These are phyloP conservation scores for Lathamus discolor DNA, from an alignment of 2,113 vertebrate species.

Conservation along the genomic window DNA sequence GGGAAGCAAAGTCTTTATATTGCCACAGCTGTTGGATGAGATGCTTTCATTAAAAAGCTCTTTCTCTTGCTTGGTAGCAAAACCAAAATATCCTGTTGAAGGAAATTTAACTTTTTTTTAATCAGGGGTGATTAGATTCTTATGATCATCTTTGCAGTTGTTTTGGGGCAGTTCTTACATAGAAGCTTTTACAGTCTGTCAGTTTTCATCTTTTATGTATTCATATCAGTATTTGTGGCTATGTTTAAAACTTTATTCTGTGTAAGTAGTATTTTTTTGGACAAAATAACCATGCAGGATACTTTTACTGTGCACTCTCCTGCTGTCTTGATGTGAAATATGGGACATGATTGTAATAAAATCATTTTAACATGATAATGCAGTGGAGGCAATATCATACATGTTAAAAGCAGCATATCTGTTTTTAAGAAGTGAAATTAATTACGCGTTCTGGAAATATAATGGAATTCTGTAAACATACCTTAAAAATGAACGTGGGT, in stretches of 20 bases:
- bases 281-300: not conserved
- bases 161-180: not conserved
- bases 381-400: not conserved
- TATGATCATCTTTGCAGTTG: slow-evolving; percentile 22
- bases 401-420: rapidly evolving
- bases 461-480: not conserved
- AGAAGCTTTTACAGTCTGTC: not conserved
- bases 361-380: not conserved
- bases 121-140: slow-evolving; percentile 6
- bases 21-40: not conserved
- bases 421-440: not conserved
- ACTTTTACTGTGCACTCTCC: not conserved
- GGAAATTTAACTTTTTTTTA: not conserved
- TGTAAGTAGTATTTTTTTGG: not conserved
- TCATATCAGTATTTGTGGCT: not conserved
- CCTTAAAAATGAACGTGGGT: not conserved
- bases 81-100: slow-evolving; percentile 36
- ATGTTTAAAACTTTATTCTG: not conserved
- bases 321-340: not conserved
- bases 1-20: not conserved
- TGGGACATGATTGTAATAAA: not conserved
- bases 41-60: slow-evolving; percentile 34
- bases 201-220: not conserved
- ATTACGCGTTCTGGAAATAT: not conserved
- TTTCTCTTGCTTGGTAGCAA: slow-evolving; percentile 12